Base-by-base conservation (phyloP, 2,888 invertebrate genomes). In the Epirrhoe alternata region DNA sequence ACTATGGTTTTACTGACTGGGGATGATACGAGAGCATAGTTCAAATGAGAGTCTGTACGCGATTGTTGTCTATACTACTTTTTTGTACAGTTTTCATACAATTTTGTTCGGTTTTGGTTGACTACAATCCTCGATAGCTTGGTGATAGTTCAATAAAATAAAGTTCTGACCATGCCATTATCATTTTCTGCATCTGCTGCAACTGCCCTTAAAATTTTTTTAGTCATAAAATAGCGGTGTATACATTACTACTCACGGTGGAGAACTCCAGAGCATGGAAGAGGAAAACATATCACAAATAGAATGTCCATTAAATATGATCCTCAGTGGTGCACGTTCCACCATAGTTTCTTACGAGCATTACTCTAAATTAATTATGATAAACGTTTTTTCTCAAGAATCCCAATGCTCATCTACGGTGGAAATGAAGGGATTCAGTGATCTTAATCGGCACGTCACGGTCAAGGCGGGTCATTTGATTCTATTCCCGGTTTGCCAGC, bases 401-500 rank as follows among this genome's bases (percentile, higher is more conserved):
- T 47, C 33, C 17, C 6, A 49, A 14, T 14, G 12, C n/a, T 86
- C 84, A 86, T 88, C 88, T 83, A 83, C 84, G 84, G 81, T 86
- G 83, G 81, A 86, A 90, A 88, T 53, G 33, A 63, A 84, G 86
- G 86, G 82, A 86, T 85, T 85, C 83, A 38, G 64, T 45, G 83
- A 81, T 90, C 84, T 80, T 87, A 87, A 91, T 91, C 90, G 82
- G 77, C 75, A 53, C 55, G 47, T 82, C 80, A 82, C 86, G 85
- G 85, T 84, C 85, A 86, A 85, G 85, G 83, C 87, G 81, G 76
- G 82, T 86, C 86, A 83, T 86, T 84, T 82, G 85, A 87, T 86
- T 86, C 86, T 85, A 86, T 87, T 88, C 82, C 80, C 78, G 79
- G 84, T 83, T 86, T 89, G 86, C 82, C 73, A 81, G 79, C 82